A percentile compares a stretch with the other conserved stretches of the same genome.
phyloP scores from a whole-genome alignment of 2,888 invertebrate genomes.

The Xestia xanthographa region DNA sequence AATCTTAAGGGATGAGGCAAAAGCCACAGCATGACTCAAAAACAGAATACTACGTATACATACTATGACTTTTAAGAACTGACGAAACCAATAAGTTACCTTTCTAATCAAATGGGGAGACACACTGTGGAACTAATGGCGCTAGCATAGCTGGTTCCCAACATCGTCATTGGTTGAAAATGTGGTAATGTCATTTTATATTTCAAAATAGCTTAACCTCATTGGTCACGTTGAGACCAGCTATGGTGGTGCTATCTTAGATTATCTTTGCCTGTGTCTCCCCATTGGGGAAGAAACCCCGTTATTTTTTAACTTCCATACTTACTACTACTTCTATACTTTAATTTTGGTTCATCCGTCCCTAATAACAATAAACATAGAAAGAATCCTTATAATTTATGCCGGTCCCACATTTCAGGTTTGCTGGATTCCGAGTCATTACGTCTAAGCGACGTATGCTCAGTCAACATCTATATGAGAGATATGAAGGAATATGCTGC shows the following conservation, averaged over 20 bases:
- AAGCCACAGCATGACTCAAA: not conserved
- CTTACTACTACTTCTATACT: not conserved
- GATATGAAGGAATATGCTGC: constrained; percentile 95
- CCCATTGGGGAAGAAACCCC: fast-evolving
- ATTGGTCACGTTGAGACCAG: too few species aligned
- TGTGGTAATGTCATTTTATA: too few species aligned
- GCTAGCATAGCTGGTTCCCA: too few species aligned
- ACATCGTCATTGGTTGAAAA: too few species aligned
- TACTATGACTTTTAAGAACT: not conserved
- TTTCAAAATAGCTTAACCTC: too few species aligned
- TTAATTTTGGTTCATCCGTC: not conserved
- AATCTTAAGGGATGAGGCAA: not conserved
- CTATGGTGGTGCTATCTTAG: too few species aligned
- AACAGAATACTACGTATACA: not conserved
- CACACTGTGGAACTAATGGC: too few species aligned
- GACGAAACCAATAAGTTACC: not conserved
- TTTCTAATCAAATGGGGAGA: not conserved
- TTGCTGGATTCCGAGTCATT: constrained; percentile 87
- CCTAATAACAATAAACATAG: not conserved
- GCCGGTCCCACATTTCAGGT: constrained; percentile 80
- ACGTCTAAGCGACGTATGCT: constrained; percentile 93
- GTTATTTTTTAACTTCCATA: not conserved
- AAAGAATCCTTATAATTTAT: constrained; percentile 34
- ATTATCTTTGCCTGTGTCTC: too few species aligned
- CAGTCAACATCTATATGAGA: constrained; percentile 95